Evolutionary conservation across 2,797 vertebrate genomes (phyloP), one percentile per base, ranked within the genome.

Genomic region (Pangasius krempfi): DNA sequence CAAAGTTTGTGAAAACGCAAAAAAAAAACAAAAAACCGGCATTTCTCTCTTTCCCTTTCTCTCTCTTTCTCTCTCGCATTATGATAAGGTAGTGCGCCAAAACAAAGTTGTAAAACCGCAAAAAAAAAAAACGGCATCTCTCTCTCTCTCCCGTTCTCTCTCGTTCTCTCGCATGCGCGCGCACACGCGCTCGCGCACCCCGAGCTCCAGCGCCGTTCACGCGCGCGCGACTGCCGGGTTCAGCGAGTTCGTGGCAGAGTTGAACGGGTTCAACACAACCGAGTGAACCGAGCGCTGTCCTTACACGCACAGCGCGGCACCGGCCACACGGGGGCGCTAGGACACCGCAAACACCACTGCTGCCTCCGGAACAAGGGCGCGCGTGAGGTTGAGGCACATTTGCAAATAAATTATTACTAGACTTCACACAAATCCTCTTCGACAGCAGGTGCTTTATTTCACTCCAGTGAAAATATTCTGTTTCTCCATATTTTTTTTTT

Each of bases 241-340:
- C 92, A 91, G 54, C 16, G 91, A 91, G 92, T 92, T 90, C 91
- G 89, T 66, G n/a, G 70, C 82, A 54, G 88, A 92, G 91, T 91
- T 87, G 73, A 91, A 85, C 89, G 84, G 64, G 92, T 91, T 92
- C 92, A 91, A 33, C 79, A 37, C 85, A 75, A 79, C 84, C 60
- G 60, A 47, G 30, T 87, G 86, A 87, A 87, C 86, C 62, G 62
- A 50, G 33, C 0, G 20, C 68, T 60, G 75, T 52, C 64, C 30
- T 40, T 22, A 33, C 8, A 20, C 10, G 13, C 5, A 30, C n/a
- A 76, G 18, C 30, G 5, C 66, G 4, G 30, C 5, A 20, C 4
- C 1, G 60, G 12, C 72, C 92, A 80, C 90, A 33, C 27, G 81
- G 68, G 81, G 90, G 44, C 92, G 85, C 79, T 8, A 84, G 0